Evolutionary conservation across 2,113 vertebrate genomes (phyloP).

Genomic region (cat (Felis catus)): DNA sequence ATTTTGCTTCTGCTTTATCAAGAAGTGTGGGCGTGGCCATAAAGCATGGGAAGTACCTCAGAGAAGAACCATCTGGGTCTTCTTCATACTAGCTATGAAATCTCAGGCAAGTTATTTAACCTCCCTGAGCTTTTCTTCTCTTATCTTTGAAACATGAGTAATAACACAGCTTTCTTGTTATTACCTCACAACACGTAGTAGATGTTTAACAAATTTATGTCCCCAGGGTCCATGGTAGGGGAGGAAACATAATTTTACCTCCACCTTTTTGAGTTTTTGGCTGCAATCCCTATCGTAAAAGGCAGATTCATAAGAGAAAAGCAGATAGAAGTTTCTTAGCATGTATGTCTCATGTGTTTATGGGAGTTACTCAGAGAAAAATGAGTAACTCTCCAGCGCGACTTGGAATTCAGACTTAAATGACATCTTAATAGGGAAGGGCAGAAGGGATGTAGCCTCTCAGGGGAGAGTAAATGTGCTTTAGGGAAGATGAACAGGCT

Average conservation of each 20-base stretch:
- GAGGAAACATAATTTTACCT: background rate
- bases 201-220: background rate
- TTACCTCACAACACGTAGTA: background rate
- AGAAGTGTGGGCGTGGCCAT: background rate
- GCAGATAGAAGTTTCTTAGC: background rate
- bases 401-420: background rate
- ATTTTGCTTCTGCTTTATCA: background rate
- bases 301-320: background rate
- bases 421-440: background rate
- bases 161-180: background rate
- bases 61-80: background rate
- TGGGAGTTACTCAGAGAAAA: background rate
- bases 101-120: background rate
- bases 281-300: background rate
- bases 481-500: background rate
- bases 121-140: background rate
- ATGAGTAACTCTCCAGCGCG: background rate
- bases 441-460: background rate
- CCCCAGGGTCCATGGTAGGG: background rate
- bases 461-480: background rate
- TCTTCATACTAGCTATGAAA: background rate
- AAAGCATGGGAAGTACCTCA: background rate
- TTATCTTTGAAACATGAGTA: background rate
- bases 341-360: background rate
- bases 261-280: background rate